Evolutionary conservation across 37 sponge, comb jelly and placozoan species (phyloP).

Genomic region (Cliona cf. orientalis): DNA sequence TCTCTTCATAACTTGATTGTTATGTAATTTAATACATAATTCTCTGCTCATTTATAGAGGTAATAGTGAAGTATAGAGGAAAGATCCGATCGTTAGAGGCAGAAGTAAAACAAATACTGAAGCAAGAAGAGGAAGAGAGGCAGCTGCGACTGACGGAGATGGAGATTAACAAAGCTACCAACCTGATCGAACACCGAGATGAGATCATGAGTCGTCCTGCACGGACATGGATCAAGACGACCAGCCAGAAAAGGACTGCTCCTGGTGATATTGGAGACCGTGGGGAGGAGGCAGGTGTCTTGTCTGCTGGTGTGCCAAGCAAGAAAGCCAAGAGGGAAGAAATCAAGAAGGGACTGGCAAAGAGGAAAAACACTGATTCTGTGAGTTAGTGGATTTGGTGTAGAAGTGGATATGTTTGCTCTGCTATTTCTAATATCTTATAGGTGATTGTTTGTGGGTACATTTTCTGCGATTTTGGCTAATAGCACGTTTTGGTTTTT

Average conservation of each 20-base stretch:
- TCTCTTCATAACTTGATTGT: not conserved
- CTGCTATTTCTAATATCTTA: not conserved
- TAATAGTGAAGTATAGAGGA: constrained; percentile 77
- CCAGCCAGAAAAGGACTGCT: constrained; percentile 2
- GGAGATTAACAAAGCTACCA: constrained; percentile 95
- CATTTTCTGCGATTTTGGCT: too few species aligned
- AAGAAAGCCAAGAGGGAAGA: constrained; percentile 35
- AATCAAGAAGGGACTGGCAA: constrained; percentile 18
- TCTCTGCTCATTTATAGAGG: constrained; percentile 48
- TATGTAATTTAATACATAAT: too few species aligned
- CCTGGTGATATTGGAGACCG: not conserved
- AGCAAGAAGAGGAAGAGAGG: constrained; percentile 95
- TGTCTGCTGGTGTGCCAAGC: constrained; percentile 3
- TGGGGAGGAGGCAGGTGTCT: not conserved
- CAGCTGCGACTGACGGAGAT: constrained; percentile 90
- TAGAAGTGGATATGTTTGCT: not conserved
- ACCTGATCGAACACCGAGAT: constrained; percentile 88
- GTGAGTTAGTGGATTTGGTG: constrained; percentile 2
- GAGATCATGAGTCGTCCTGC: constrained; percentile 96
- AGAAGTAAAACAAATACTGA: constrained; percentile 83
- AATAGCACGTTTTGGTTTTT: too few species aligned
- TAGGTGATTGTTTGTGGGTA: not conserved
- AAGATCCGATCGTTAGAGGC: constrained; percentile 63
- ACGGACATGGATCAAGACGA: constrained; percentile 78
- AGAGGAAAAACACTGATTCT: constrained; percentile 22